Base-by-base conservation (phyloP, 2,113 vertebrate genomes). In the Salvelinus alpinus region DNA sequence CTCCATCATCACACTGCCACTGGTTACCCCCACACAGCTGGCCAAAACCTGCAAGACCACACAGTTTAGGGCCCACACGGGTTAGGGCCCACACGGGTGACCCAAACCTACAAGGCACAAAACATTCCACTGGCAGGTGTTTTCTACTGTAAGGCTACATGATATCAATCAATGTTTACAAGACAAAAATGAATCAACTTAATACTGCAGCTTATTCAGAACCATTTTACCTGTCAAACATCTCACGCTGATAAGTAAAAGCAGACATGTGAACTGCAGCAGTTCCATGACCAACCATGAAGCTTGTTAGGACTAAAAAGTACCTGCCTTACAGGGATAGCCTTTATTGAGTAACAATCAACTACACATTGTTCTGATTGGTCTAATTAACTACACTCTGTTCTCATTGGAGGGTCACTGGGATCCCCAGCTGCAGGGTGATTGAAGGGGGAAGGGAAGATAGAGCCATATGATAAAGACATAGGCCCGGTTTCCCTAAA, bases 1-100 rank as follows among this genome's bases (percentile, higher is more conserved):
- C 79, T 9, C 95, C 96, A 27, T 97, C 92, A 0, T 96, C 93
- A 86, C 97, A 99, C 81, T 94, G 95, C 96, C 97, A 98, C 79
- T 91, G 85, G 59, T 65, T 78, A 5, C n/a, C 62, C 20, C 0
- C 68, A 74, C 92, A 94, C n/a, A 9, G 16, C 59, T 14, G 59
- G 3, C 59, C 20, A 22, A 20, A 60, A 78, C 22, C 16, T 72
- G 9, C 68, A 6, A 51, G 3, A 14, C 9, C 5, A 48, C 1
- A 77, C 2, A 0, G n/a, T 4, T 22, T 62, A 62, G 31, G 31
- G 5, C 5, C 31, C 31, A 34, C 31, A 34, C 5, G 0, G 31
- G 31, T 34, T 34, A 31, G 29, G 14, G 2, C 59, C 59, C 16
- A 60, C 59, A 60, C 18, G 29, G 4, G 29, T 31, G 14, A 8